Evolutionary conservation across 2,888 invertebrate species (phyloP).

Genomic region (Carterocephalus palaemon): DNA sequence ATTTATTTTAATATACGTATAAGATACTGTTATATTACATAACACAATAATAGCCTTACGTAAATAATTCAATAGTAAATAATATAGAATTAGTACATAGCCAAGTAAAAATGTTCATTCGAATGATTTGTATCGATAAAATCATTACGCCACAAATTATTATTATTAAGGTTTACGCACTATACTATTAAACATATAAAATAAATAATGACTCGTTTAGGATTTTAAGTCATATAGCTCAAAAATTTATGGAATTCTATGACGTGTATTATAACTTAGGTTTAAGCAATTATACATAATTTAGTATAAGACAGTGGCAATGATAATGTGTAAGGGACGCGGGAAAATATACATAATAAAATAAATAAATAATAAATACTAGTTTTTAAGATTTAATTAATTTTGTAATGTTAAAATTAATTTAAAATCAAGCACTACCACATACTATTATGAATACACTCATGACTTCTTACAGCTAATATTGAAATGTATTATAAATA

Average conservation of each 20-base stretch:
- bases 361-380: slow-evolving; percentile 34
- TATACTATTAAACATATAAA: slow-evolving; percentile 52
- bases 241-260: slow-evolving; percentile 64
- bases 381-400: slow-evolving; percentile 51
- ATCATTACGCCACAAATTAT: slow-evolving; percentile 45
- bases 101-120: slow-evolving; percentile 28
- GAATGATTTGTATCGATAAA: slow-evolving; percentile 43
- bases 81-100: slow-evolving; percentile 42
- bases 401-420: slow-evolving; percentile 75
- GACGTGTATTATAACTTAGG: slow-evolving; percentile 59
- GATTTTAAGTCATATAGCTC: slow-evolving; percentile 66
- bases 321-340: slow-evolving; percentile 43
- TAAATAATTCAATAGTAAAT: slow-evolving; percentile 47
- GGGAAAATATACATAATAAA: slow-evolving; percentile 55
- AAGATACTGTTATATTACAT: slow-evolving; percentile 51
- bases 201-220: slow-evolving; percentile 40
- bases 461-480: slow-evolving; percentile 77
- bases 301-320: slow-evolving; percentile 18
- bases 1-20: slow-evolving; percentile 61
- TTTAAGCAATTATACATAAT: slow-evolving; percentile 30
- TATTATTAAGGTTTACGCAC: slow-evolving; percentile 59
- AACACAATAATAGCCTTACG: slow-evolving; percentile 69
- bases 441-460: slow-evolving; percentile 75
- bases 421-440: slow-evolving; percentile 74
- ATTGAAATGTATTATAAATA: slow-evolving; percentile 80